Evolutionary conservation across 2,888 invertebrate species (phyloP), one percentile per base, ranked within the genome.

Genomic region (Pseudanteris insignis): DNA sequence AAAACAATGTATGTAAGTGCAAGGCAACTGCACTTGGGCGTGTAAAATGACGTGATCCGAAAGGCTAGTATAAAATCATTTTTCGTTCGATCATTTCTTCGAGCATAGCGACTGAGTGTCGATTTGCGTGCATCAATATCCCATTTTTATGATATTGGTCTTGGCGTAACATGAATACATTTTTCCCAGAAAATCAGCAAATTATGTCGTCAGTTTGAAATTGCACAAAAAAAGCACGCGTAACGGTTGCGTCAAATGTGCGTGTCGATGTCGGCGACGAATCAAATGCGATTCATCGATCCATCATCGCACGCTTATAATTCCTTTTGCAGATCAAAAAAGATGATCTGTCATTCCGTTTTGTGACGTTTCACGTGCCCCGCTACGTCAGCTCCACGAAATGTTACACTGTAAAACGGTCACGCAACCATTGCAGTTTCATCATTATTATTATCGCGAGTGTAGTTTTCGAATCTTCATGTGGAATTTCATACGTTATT

Each of bases 301-400:
- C 77, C 72, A 77, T 77, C 77, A 77, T 77, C 73, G 72, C 69
- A 73, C 71, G 77, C 72, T 74, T 71, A 71, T 72, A 59, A 60
- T 63, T 53, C 47, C 46, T 58, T 53, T 70, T 71, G 70, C 67
- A 67, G 61, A 65, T 67, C 70, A 66, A 70, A 60, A 68, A 64
- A 69, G 68, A 75, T 75, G 74, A 77, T 77, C 76, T 69, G 76
- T 77, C 76, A 76, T 77, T 67, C 69, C 70, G 68, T 73, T 74
- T 71, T 70, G 71, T 71, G 64, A 70, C 75, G 70, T 73, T 70
- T 68, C 70, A 67, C 69, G 69, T 66, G 65, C 68, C 66, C 67
- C 62, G 63, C 62, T 63, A 62, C 44, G 63, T 46, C 41, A 44
- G 53, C 32, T 30, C 41, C 54, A 48, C 36, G 40, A 62, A 59